Evolutionary conservation across 2,888 invertebrate species (phyloP), one percentile per base, ranked within the genome.

Genomic region (Trichopria drosophilae): DNA sequence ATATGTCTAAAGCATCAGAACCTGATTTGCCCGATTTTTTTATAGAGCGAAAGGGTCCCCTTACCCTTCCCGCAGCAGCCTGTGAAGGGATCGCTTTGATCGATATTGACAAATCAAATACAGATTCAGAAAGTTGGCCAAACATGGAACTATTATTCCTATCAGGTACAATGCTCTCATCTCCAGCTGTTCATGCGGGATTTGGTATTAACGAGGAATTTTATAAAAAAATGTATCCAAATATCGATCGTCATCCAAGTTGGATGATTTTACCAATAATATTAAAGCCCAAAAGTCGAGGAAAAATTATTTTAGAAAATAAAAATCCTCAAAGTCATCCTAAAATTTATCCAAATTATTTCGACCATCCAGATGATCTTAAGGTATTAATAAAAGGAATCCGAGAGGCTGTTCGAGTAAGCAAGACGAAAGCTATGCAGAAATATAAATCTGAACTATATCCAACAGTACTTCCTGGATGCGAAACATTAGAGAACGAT

Each of bases 111-210:
- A 79, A 82, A 55, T 81, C 80, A 53, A 79, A 79, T 6, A n/a
- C n/a, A 4, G 80, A 81, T 55, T 80, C 80, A 2, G 66, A 75
- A 3, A 81, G 81, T 62, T 59, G 70, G 1, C 87, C 89, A 0
- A 87, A 89, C 66, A 80, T 88, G 43, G 87, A 90, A 68, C 68
- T 88, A 12, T 80, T 89, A 46, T 80, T 85, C 61, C 76, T 84
- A 0, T 82, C 83, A 4, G 83, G 82, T 9, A 79, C 81, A 13
- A 63, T 84, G 12, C 78, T 80, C 3, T 79, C 82, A 1, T 73
- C 79, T 65, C n/a, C n/a, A n/a, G n/a, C n/a, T n/a, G n/a, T n/a
- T n/a, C n/a, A n/a, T n/a, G 79, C 82, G 29, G 77, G 78, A 23
- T 80, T 85, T 67, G 80, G 82, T 9, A 78, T 85, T 23, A 69